Evolutionary conservation across 2,888 invertebrate species (phyloP).

Genomic region (Amphimallon solstitiale): DNA sequence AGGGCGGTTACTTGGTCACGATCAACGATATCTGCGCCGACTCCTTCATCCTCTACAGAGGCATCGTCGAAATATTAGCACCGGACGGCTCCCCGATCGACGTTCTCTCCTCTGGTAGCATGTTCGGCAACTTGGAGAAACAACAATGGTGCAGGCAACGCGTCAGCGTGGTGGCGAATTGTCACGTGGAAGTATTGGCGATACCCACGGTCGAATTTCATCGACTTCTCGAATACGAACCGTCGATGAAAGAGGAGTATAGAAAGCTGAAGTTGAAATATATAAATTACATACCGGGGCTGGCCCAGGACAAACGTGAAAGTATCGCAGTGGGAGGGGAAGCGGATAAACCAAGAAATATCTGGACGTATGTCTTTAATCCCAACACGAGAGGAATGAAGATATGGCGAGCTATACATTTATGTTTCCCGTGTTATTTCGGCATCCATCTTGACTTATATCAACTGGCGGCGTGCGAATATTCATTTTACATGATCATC

Average conservation of each 20-base stretch:
- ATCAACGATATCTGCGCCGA: conserved; percentile 44
- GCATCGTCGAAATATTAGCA: conserved; percentile 45
- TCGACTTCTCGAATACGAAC: conserved; percentile 41
- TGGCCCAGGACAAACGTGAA: not conserved
- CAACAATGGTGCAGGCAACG: conserved; percentile 33
- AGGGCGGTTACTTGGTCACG: conserved; percentile 42
- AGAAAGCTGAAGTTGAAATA: conserved; percentile 27
- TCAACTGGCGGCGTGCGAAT: conserved; percentile 41
- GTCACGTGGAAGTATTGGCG: conserved; percentile 39
- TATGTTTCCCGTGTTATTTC: conserved; percentile 37
- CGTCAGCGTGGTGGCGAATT: conserved; percentile 42
- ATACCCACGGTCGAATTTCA: conserved; percentile 41
- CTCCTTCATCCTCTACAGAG: conserved; percentile 43
- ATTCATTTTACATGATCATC: conserved; percentile 32
- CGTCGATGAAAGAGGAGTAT: conserved; percentile 40
- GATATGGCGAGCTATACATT: conserved; percentile 24
- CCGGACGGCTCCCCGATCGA: conserved; percentile 44
- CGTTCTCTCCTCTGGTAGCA: conserved; percentile 40
- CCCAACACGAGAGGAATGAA: conserved; percentile 34
- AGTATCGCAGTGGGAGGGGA: not conserved
- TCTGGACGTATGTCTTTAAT: conserved; percentile 23
- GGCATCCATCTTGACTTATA: conserved; percentile 42
- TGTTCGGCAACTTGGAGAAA: conserved; percentile 47
- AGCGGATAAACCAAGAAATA: not conserved
- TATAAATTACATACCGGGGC: conserved; percentile 42